Conservation (phyloP, 2,797 vertebrate species). For the Smutsia temminckii region DNA sequence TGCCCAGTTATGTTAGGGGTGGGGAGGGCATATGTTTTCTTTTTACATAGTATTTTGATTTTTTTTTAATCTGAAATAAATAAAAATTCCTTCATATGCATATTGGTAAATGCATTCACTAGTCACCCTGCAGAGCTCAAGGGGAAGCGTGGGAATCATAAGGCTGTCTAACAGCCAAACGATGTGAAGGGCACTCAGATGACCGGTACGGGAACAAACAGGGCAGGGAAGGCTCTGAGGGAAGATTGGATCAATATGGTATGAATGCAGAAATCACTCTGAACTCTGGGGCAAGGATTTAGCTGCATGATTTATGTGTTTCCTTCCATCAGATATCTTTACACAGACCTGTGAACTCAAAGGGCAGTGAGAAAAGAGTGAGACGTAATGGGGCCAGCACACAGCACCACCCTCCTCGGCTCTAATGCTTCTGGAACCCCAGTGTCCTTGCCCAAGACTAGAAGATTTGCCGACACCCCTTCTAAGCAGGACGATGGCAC, state of each 20-base stretch:
- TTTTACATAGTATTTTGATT: neutral
- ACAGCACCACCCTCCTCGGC: too few relatives aligned
- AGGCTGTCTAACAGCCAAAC: neutral
- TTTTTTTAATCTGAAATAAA: neutral
- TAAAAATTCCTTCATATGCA: neutral
- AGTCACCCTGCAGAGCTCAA: neutral
- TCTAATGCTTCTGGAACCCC: too few relatives aligned
- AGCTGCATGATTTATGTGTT: accelerated
- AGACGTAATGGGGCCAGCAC: accelerated
- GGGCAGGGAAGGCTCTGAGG: neutral
- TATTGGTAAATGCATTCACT: neutral
- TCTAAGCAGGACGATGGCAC: accelerated
- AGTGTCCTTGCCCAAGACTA: accelerated
- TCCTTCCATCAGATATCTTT: neutral
- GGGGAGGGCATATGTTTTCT: neutral
- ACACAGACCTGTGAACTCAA: neutral
- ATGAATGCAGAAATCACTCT: too few relatives aligned
- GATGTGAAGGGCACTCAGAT: neutral
- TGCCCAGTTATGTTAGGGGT: neutral
- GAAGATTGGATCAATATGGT: accelerated
- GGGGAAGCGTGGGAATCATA: neutral
- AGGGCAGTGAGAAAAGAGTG: neutral
- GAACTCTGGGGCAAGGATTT: neutral
- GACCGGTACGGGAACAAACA: accelerated
- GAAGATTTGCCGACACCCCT: accelerated